Evolutionary conservation across 2,888 invertebrate species (phyloP), one percentile per base, ranked within the genome.

Genomic region (Caenorhabditis japonica): DNA sequence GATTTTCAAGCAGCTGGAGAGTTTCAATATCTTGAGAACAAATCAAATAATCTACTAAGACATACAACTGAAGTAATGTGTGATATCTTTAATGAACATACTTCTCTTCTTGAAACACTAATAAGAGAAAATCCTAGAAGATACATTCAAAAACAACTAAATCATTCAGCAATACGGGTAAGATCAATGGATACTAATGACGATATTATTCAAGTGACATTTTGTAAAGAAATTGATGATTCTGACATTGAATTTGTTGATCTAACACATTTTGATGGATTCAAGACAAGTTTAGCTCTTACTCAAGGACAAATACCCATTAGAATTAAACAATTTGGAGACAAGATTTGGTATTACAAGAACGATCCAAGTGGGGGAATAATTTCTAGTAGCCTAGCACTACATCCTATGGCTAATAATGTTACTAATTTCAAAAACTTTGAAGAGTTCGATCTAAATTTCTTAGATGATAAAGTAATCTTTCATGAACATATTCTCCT

Each of bases 281-380:
- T 27, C 34, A 51, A 62, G 33, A n/a, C 19, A 17, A 62, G 66
- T 68, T 44, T 72, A 68, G 66, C 72, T 43, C 60, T 72, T 51
- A 68, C 72, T 43, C 72, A 71, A 76, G 76, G 75, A 43, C 74
- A 76, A 62, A 76, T 76, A 41, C 76, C 76, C 25, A 71, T 76
- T 49, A 75, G 39, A 59, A 68, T 75, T 4, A 51, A 58, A 52
- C 43, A 13, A 44, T n/a, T n/a, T n/a, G n/a, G 39, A 49, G 71
- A 64, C 43, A 74, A 75, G 47, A 70, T 74, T 74, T 38, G 38
- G 38, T 38, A 4, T 38, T 38, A 38, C 38, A 13, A 4, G 15
- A n/a, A n/a, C n/a, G n/a, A n/a, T n/a, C n/a, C n/a, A n/a, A n/a
- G n/a, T n/a, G n/a, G n/a, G n/a, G n/a, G n/a, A n/a, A n/a, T n/a